Percentiles rank a stretch among this genome's conserved stretches.
Evolutionary conservation across 2,113 vertebrate species (phyloP).

Genomic region (Ctenodactylus gundi): DNA sequence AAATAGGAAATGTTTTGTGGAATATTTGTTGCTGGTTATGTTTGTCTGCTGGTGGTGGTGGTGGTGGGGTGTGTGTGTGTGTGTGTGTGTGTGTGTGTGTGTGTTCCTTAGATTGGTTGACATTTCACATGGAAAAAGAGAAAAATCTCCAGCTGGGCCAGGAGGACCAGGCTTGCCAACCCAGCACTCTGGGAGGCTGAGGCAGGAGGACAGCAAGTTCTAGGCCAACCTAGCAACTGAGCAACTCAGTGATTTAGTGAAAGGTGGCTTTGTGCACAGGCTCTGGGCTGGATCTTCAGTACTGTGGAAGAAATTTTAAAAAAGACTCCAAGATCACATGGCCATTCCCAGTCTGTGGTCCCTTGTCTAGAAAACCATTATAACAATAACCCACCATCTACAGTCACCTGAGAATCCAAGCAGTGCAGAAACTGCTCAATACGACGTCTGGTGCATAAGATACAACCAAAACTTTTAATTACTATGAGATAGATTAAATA

Average conservation of each 20-base stretch:
- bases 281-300: too few relatives aligned
- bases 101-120: neutral
- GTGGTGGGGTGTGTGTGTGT: neutral
- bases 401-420: neutral
- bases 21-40: neutral
- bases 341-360: neutral
- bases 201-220: too few relatives aligned
- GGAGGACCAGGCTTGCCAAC: too few relatives aligned
- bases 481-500: neutral
- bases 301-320: too few relatives aligned
- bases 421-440: neutral
- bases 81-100: neutral
- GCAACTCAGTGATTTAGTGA: too few relatives aligned
- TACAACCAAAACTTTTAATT: neutral
- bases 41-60: neutral
- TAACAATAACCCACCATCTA: neutral
- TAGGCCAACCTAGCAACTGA: too few relatives aligned
- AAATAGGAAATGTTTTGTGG: neutral
- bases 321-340: fast-evolving
- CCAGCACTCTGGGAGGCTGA: too few relatives aligned
- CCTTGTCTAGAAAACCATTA: neutral
- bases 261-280: too few relatives aligned
- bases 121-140: neutral
- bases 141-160: too few relatives aligned
- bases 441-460: neutral